Percentiles rank a stretch among this genome's conserved stretches.
Evolutionary conservation across 2,888 invertebrate genomes (phyloP).

Genomic region (Urechis unicinctus): DNA sequence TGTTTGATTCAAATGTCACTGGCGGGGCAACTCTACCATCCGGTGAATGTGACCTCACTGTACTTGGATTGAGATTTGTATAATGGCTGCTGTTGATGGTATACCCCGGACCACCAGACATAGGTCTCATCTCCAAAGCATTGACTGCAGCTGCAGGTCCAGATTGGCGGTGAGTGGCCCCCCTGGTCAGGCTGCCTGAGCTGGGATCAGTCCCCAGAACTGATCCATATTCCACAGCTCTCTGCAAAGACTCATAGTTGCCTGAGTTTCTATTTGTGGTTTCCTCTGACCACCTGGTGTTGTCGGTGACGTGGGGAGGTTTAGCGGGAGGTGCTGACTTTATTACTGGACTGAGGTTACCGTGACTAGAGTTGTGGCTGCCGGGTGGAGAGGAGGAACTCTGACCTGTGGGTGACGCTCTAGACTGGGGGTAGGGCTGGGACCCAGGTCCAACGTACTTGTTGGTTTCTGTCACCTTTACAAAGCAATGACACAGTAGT

Average conservation of each 20-base stretch:
- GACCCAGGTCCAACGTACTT: constrained; percentile 10
- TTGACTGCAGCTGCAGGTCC: no score
- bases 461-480: background rate
- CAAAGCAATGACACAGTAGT: no score
- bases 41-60: no score
- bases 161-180: no score
- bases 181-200: no score
- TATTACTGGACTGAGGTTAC: background rate
- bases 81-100: no score
- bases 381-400: constrained; percentile 1
- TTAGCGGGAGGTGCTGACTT: background rate
- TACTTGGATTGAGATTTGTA: no score
- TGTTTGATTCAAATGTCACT: no score
- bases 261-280: background rate
- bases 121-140: no score
- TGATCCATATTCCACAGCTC: background rate
- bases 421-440: background rate
- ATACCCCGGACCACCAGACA: no score
- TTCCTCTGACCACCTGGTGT: background rate
- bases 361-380: constrained; percentile 5
- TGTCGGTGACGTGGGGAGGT: background rate
- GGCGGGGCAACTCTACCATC: no score
- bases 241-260: background rate
- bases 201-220: no score
- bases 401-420: constrained; percentile 5